Percentiles rank a stretch among this genome's conserved stretches.
Conservation (phyloP, 1,140 invertebrate species). For the Metaphire vulgaris region DNA sequence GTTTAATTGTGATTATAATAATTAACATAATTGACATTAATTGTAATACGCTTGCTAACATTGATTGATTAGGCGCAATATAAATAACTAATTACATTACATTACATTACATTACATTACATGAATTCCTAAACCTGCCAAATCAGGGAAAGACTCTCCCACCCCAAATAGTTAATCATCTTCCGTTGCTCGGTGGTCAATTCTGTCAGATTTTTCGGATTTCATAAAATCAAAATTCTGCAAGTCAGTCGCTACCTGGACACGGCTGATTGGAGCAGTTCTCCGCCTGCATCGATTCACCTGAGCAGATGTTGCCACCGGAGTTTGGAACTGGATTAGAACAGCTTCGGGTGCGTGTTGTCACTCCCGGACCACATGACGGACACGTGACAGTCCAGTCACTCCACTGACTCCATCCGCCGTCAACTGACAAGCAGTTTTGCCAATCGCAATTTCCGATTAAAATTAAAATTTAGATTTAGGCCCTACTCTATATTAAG, state of each 20-base stretch:
- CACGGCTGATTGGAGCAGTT: slow-evolving; percentile 40
- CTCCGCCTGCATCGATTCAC: slow-evolving; percentile 35
- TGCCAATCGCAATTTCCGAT: too few species aligned
- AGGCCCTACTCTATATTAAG: too few species aligned
- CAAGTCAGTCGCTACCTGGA: slow-evolving; percentile 43
- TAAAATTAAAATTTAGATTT: too few species aligned
- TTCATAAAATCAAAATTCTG: neutral
- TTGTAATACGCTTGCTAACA: too few species aligned
- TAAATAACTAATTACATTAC: too few species aligned
- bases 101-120: too few species aligned
- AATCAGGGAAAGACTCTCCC: too few species aligned
- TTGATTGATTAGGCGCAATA: too few species aligned
- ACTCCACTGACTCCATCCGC: slow-evolving; percentile 59
- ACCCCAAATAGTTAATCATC: neutral
- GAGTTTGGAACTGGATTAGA: slow-evolving; percentile 42
- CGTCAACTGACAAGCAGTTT: slow-evolving; percentile 40
- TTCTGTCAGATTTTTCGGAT: neutral
- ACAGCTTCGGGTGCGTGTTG: slow-evolving; percentile 40
- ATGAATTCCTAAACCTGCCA: too few species aligned
- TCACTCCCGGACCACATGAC: slow-evolving; percentile 46
- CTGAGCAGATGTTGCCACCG: slow-evolving; percentile 41
- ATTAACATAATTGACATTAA: too few species aligned
- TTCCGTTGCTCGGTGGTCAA: neutral
- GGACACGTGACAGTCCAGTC: slow-evolving; percentile 46
- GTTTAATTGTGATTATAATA: too few species aligned